phyloP scores from a whole-genome alignment of 2,113 vertebrate genomes.

The Rhynchomys soricoides region DNA sequence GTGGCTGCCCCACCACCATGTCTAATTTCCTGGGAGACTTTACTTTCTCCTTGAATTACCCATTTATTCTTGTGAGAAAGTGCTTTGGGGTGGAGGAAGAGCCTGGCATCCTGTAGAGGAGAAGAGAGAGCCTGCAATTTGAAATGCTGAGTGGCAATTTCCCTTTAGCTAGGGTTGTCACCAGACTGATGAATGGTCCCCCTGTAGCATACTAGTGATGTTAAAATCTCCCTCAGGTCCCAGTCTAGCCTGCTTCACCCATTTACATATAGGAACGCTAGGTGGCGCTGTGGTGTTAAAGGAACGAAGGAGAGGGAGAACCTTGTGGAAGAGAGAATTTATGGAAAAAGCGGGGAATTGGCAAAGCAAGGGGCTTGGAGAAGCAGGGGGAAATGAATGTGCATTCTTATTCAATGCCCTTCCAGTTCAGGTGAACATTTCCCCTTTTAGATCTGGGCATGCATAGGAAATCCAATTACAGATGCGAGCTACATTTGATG shows the following conservation, averaged over 20 bases:
- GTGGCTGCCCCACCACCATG: background rate
- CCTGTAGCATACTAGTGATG: background rate
- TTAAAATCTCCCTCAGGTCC: slow-evolving; percentile 5
- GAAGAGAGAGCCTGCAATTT: slow-evolving; percentile 33
- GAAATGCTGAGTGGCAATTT: slow-evolving; percentile 63
- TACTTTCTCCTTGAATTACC: slow-evolving; percentile 38
- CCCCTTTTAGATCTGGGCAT: background rate
- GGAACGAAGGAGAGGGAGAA: background rate
- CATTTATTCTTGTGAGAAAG: slow-evolving; percentile 64
- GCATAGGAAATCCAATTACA: background rate
- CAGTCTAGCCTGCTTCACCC: fast-evolving
- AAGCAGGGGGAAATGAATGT: background rate
- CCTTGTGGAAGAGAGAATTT: background rate
- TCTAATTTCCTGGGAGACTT: slow-evolving; percentile 55
- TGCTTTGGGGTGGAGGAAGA: background rate
- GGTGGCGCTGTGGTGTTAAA: slow-evolving; percentile 53
- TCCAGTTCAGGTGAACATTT: slow-evolving; percentile 9
- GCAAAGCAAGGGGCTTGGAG: background rate
- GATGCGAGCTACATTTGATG: background rate
- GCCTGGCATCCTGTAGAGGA: background rate
- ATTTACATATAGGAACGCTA: background rate
- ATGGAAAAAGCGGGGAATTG: background rate
- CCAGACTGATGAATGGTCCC: slow-evolving; percentile 32
- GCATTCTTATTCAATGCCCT: background rate
- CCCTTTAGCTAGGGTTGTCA: slow-evolving; percentile 32